Evolutionary conservation across 2,888 invertebrate genomes (phyloP).

Genomic region (Tenthredo mesomela): DNA sequence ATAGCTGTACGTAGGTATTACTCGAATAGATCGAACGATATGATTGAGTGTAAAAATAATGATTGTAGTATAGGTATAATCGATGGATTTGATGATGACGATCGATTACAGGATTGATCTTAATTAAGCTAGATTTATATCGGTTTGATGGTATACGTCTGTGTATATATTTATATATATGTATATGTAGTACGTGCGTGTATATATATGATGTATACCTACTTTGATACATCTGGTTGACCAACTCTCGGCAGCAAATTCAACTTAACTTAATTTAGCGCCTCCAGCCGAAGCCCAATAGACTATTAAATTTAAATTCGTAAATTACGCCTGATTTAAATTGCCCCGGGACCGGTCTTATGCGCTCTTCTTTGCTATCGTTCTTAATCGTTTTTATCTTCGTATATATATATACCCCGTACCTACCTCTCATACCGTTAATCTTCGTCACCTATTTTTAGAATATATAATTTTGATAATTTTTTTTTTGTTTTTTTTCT

Average conservation of each 20-base stretch:
- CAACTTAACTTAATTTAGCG: constrained; percentile 42
- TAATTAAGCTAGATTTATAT: constrained; percentile 37
- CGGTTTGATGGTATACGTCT: background rate
- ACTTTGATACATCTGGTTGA: constrained; percentile 29
- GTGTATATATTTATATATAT: background rate
- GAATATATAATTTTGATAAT: background rate
- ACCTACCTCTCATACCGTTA: background rate
- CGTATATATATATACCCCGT: background rate
- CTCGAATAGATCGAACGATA: background rate
- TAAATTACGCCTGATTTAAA: constrained; percentile 51
- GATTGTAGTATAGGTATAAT: constrained; percentile 6
- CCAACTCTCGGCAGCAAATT: constrained; percentile 31
- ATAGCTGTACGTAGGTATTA: background rate
- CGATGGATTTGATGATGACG: constrained; percentile 11
- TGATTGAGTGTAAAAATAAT: constrained; percentile 16
- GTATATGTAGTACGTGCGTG: no score
- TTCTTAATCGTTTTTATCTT: constrained; percentile 31
- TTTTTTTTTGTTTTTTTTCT: background rate
- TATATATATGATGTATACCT: background rate
- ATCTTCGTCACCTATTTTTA: background rate
- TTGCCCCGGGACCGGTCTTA: constrained; percentile 28
- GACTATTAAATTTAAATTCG: constrained; percentile 53
- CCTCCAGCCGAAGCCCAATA: constrained; percentile 52
- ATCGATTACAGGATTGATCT: constrained; percentile 24
- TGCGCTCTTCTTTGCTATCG: constrained; percentile 16